phyloP scores from a whole-genome alignment of 2,888 invertebrate species.

The Bugula neritina region DNA sequence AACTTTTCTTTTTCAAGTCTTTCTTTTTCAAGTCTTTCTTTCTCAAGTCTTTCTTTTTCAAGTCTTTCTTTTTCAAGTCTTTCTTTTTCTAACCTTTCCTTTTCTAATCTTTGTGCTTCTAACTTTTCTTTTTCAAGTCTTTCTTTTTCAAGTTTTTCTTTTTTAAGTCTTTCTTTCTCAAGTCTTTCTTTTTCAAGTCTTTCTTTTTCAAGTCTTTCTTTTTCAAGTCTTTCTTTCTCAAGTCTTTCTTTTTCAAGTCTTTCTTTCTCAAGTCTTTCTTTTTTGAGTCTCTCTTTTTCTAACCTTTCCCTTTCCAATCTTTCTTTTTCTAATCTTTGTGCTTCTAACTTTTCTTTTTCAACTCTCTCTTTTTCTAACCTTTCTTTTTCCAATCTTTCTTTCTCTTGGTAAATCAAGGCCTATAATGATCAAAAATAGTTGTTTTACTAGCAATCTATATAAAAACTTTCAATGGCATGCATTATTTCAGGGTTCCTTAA shows the following conservation, averaged over 20 bases:
- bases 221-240: background rate
- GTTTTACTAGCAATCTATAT: too few relatives aligned
- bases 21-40: background rate
- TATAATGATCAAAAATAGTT: too few relatives aligned
- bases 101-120: background rate
- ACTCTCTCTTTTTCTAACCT: too few relatives aligned
- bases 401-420: too few relatives aligned
- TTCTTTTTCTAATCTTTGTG: background rate
- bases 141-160: background rate
- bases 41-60: background rate
- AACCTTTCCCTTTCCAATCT: background rate
- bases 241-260: background rate
- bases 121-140: background rate
- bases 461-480: too few relatives aligned
- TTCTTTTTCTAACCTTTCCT: background rate
- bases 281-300: background rate
- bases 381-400: too few relatives aligned
- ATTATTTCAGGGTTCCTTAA: too few relatives aligned
- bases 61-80: background rate
- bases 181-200: background rate
- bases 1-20: background rate
- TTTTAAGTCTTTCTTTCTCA: background rate
- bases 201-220: background rate
- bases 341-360: too few relatives aligned
- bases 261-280: background rate